phyloP scores from a whole-genome alignment of 2,797 vertebrate genomes.

The Siniperca obscura region DNA sequence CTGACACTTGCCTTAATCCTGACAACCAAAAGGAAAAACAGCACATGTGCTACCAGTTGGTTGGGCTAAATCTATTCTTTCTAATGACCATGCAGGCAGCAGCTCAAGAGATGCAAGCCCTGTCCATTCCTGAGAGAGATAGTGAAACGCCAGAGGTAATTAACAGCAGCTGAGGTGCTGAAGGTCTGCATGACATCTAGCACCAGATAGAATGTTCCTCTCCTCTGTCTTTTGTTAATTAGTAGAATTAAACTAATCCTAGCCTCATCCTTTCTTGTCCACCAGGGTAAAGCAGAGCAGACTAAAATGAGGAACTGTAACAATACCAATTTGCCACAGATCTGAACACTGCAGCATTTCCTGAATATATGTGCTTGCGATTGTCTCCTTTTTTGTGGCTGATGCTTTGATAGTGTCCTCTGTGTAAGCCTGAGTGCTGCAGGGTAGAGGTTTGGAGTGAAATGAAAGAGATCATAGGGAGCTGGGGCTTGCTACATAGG shows the following conservation, averaged over 20 bases:
- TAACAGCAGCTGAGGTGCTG: slow-evolving; percentile 76
- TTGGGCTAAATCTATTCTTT: slow-evolving; percentile 55
- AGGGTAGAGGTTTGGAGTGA: slow-evolving; percentile 72
- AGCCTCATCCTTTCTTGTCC: slow-evolving; percentile 66
- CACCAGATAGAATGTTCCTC: slow-evolving; percentile 68
- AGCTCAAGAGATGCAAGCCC: slow-evolving; percentile 62
- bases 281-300: slow-evolving; percentile 64
- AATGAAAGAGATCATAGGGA: slow-evolving; percentile 77
- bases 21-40: slow-evolving; percentile 33
- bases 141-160: slow-evolving; percentile 74
- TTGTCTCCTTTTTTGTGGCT: slow-evolving; percentile 44
- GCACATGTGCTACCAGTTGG: slow-evolving; percentile 43
- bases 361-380: slow-evolving; percentile 71
- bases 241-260: slow-evolving; percentile 81
- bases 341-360: slow-evolving; percentile 69
- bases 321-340: slow-evolving; percentile 74
- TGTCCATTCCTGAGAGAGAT: slow-evolving; percentile 67
- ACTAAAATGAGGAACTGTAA: slow-evolving; percentile 69
- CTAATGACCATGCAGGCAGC: slow-evolving; percentile 67
- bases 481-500: slow-evolving; percentile 66
- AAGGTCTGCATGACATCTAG: slow-evolving; percentile 72
- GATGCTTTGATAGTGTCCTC: slow-evolving; percentile 78
- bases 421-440: slow-evolving; percentile 70
- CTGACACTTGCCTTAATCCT: slow-evolving; percentile 36
- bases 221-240: slow-evolving; percentile 81